A percentile compares a stretch with the other conserved stretches of the same genome.
Conservation (phyloP, 2,888 invertebrate genomes). For the Spodoptera exigua region DNA sequence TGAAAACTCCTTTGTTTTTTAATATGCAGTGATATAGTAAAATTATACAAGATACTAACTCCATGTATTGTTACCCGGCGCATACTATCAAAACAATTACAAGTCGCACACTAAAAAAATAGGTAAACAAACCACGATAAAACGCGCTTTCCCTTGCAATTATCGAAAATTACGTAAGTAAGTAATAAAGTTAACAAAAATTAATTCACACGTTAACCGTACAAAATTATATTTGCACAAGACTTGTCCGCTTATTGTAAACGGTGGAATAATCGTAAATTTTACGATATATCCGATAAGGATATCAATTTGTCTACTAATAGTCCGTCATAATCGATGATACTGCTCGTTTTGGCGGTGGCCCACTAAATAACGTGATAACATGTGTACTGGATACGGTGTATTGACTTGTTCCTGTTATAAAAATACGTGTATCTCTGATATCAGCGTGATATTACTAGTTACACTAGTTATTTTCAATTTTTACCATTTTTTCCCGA, state of each 20-base stretch:
- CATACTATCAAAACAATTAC: constrained; percentile 4
- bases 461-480: constrained; percentile 27
- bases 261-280: constrained; percentile 76
- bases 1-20: no score
- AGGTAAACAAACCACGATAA: constrained; percentile 17
- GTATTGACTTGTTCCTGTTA: constrained; percentile 54
- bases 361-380: constrained; percentile 77
- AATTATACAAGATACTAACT: background rate
- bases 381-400: constrained; percentile 64
- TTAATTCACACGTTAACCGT: constrained; percentile 60
- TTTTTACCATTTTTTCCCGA: constrained; percentile 22
- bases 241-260: constrained; percentile 78
- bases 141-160: constrained; percentile 30
- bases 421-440: constrained; percentile 47
- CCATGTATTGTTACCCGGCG: background rate
- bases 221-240: constrained; percentile 81
- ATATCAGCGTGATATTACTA: constrained; percentile 43
- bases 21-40: background rate
- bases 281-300: constrained; percentile 81
- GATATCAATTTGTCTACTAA: constrained; percentile 82
- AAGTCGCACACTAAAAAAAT: constrained; percentile 9
- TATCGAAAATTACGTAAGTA: constrained; percentile 36
- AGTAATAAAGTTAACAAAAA: constrained; percentile 53
- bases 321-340: constrained; percentile 73
- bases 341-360: constrained; percentile 72